These are phyloP conservation scores for Orthosia gothica DNA, from an alignment of 2,888 invertebrate genomes.

Conservation along the genomic window DNA sequence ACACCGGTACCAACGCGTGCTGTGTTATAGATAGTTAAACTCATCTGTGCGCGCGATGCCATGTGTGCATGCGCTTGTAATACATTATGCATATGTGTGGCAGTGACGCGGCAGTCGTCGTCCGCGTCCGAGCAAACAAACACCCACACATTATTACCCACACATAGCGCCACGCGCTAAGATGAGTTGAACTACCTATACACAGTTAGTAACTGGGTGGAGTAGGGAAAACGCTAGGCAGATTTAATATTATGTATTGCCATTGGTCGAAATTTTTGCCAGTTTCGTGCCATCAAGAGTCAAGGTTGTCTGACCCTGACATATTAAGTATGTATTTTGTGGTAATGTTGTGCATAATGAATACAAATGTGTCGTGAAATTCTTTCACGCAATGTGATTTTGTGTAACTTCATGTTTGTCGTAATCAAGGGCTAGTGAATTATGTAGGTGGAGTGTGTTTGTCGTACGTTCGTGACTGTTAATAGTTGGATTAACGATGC, in stretches of 20 bases:
- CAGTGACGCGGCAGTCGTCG: too few species aligned
- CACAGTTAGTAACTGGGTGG: too few species aligned
- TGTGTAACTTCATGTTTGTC: slow-evolving; percentile 11
- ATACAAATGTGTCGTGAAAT: slow-evolving; percentile 34
- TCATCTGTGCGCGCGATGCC: too few species aligned
- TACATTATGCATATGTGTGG: too few species aligned
- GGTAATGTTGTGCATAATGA: slow-evolving; percentile 28
- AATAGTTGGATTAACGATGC: background rate
- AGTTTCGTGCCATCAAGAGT: background rate
- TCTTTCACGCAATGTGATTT: slow-evolving; percentile 34
- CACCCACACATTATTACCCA: too few species aligned
- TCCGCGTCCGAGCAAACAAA: too few species aligned
- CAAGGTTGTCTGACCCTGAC: slow-evolving; percentile 8
- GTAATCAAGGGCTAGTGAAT: slow-evolving; percentile 19
- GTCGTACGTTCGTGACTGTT: slow-evolving; percentile 7
- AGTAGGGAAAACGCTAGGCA: too few species aligned
- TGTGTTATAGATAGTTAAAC: too few species aligned
- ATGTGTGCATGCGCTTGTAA: too few species aligned
- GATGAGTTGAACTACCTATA: too few species aligned
- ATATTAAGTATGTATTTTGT: slow-evolving; percentile 9
- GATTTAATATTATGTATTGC: background rate
- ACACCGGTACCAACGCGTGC: too few species aligned
- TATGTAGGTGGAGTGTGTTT: background rate
- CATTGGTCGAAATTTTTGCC: background rate
- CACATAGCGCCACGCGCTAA: too few species aligned